Evolutionary conservation across 2,113 vertebrate genomes (phyloP), one percentile per base, ranked within the genome.

Genomic region (Romanogobio albipinnatus): DNA sequence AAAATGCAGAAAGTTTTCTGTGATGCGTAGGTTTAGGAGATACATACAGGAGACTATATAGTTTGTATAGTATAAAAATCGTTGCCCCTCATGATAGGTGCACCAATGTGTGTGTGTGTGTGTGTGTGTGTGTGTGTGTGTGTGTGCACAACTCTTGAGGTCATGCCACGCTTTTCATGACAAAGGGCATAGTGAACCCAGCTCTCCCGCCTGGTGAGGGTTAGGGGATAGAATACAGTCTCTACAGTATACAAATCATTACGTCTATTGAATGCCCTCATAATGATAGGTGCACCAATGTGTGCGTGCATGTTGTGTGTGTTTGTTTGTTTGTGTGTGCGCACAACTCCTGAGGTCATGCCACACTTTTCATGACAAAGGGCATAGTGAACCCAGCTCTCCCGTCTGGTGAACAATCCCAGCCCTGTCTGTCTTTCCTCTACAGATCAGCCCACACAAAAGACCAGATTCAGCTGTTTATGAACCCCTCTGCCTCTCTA

Each of bases 401-500:
- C 43, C 66, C 9, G 56, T 82, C 62, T 58, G 53, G 53, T 36
- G 51, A 84, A 73, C 85, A 66, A 80, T 77, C 51, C 64, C 62
- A 56, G 66, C 36, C 58, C 86, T 82, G 64, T 84, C 86, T 71
- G 86, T 76, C 83, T 77, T 77, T 84, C 47, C 62, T 76, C 58
- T 53, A 76, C 66, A 71, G 51, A 64, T 81, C 81, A 84, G 39
- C 14, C 15, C 36, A 58, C 49, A 90, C 85, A 88, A 87, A 88
- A 86, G 89, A 56, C 76, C 71, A 84, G 81, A 84, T 88, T 87
- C 84, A 82, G 86, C 84, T 81, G 83, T 87, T 84, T 87, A 83
- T 82, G 74, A 87, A 90, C 68, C 43, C 79, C 56, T 81, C 76
- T 70, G 56, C 51, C n/a, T 81, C 33, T 77, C 89, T 78, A 86